Percentiles rank a stretch among this genome's conserved stretches.
phyloP scores from a whole-genome alignment of 1,140 invertebrate genomes.

The Heliconius congener region DNA sequence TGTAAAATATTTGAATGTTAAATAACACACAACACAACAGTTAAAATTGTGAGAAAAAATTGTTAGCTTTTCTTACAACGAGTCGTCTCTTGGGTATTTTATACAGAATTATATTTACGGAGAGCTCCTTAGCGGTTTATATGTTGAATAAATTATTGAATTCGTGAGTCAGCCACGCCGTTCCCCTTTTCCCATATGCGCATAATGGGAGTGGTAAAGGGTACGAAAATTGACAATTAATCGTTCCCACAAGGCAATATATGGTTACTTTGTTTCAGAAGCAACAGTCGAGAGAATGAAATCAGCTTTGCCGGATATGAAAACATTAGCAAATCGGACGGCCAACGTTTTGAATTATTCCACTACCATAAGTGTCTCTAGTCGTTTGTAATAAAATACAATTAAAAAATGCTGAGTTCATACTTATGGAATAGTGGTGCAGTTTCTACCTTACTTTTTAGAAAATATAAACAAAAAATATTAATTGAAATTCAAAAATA shows the following conservation, averaged over 20 bases:
- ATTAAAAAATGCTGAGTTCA: slow-evolving; percentile 1
- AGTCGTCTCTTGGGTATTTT: slow-evolving; percentile 27
- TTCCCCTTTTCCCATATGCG: slow-evolving; percentile 39
- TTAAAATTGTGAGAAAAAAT: not conserved
- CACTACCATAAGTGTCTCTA: not conserved
- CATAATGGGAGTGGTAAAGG: slow-evolving; percentile 45
- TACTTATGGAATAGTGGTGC: not conserved
- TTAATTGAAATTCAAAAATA: not conserved
- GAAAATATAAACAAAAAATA: not conserved
- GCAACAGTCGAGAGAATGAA: slow-evolving; percentile 7
- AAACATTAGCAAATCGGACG: slow-evolving; percentile 11
- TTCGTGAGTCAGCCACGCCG: slow-evolving; percentile 32
- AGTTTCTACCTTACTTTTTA: not conserved
- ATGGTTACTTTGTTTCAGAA: slow-evolving; percentile 19
- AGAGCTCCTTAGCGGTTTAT: slow-evolving; percentile 39
- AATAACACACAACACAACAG: too few relatives aligned
- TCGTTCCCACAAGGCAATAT: slow-evolving; percentile 39
- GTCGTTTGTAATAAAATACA: slow-evolving; percentile 12
- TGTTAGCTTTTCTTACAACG: slow-evolving; percentile 23
- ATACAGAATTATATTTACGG: slow-evolving; percentile 33
- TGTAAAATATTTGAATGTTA: too few relatives aligned
- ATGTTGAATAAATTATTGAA: slow-evolving; percentile 49
- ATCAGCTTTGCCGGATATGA: slow-evolving; percentile 9
- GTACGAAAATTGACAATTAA: slow-evolving; percentile 48
- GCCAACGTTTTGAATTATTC: slow-evolving; percentile 11